Evolutionary conservation across 2,113 vertebrate genomes (phyloP), one percentile per base, ranked within the genome.

Genomic region (Litocranius walleri): DNA sequence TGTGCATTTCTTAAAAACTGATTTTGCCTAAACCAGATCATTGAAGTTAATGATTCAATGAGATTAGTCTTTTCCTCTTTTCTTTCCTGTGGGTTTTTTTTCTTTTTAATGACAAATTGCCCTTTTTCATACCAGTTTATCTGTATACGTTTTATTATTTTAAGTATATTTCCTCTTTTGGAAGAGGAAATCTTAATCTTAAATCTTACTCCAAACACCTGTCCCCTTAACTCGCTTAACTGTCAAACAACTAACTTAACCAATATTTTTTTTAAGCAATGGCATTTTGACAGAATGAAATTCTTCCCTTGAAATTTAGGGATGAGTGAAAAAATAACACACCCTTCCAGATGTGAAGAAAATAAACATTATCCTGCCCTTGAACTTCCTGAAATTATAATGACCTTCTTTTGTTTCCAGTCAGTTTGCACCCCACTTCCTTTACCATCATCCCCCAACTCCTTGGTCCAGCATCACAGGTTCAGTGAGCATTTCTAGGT

Each of bases 241-340:
- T 67, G 77, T 77, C 23, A 57, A 88, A 82, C 1, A 54, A 16
- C n/a, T 62, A 91, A 48, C 19, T 80, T 94, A 64, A 62, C 33
- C 71, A n/a, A n/a, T 85, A 11, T 81, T 80, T 61, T 67, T 91
- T 57, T 82, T 81, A 54, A 94, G 7, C 25, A 87, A 33, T 59
- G n/a, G 14, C 23, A 80, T 88, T 97, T 96, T 97, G 33, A 87
- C 27, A 91, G 57, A 88, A 84, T 86, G 50, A 89, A 92, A 97
- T 57, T 94, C 23, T 94, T 86, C 45, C 89, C 45, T 96, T 98
- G 96, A 95, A 93, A 97, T 93, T 95, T 27, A 93, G 94, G 85
- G 96, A 96, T 96, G 88, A 94, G 64, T 77, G 5, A 45, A 62
- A 91, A 78, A 52, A 85, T n/a, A 90, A 97, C 93, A 97, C 92